Conservation (phyloP, 1,140 invertebrate genomes). For the Drosophila bocqueti region DNA sequence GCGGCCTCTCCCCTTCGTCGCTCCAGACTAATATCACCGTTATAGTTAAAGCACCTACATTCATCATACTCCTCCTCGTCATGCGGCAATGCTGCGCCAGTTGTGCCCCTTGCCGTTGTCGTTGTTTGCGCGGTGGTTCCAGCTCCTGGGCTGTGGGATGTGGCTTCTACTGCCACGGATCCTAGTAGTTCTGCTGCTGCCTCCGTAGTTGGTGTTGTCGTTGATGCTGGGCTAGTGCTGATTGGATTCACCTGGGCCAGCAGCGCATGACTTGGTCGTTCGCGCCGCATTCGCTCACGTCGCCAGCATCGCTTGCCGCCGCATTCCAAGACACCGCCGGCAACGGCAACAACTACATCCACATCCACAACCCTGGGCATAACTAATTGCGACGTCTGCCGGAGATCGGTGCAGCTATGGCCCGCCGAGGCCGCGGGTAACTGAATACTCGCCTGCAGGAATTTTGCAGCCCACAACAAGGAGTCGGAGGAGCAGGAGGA, state of each 20-base stretch:
- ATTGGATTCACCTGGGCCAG: conserved; percentile 61
- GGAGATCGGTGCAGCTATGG: conserved; percentile 73
- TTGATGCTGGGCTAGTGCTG: conserved; percentile 44
- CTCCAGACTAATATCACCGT: conserved; percentile 81
- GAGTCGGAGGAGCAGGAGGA: conserved; percentile 13
- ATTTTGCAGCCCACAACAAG: conserved; percentile 43
- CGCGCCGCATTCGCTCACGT: conserved; percentile 72
- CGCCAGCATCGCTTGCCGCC: conserved; percentile 65
- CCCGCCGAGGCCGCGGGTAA: conserved; percentile 43
- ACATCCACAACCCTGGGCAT: conserved; percentile 60
- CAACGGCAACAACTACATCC: background rate
- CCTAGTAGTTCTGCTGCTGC: conserved; percentile 11
- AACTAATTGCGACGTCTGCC: conserved; percentile 79
- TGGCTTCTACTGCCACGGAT: background rate
- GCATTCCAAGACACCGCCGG: conserved; percentile 53
- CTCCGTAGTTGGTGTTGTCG: conserved; percentile 18
- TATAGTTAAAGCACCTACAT: conserved; percentile 84
- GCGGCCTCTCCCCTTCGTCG: conserved; percentile 32
- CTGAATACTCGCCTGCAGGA: conserved; percentile 71
- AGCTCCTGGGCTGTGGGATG: background rate
- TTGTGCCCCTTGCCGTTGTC: conserved; percentile 63
- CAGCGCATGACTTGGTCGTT: conserved; percentile 73
- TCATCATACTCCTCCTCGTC: conserved; percentile 68
- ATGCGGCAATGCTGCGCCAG: conserved; percentile 56
- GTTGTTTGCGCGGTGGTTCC: conserved; percentile 54